These are phyloP conservation scores for Apostichopus japonicus DNA, from an alignment of 35 echinoderm and acorn worm genomes.

Conservation along the genomic window DNA sequence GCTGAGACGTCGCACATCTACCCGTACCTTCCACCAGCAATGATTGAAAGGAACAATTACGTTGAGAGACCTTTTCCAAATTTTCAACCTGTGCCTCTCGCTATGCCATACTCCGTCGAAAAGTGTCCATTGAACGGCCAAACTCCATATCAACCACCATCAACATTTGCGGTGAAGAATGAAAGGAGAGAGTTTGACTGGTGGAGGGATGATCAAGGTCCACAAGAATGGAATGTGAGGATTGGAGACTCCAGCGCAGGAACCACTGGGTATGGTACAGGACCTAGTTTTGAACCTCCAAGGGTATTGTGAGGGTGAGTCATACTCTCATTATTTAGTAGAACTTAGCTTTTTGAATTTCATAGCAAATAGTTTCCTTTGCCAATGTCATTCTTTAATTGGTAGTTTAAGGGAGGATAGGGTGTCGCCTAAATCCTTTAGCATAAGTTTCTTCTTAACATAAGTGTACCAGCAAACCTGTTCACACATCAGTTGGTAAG, in stretches of 20 bases:
- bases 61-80: neutral
- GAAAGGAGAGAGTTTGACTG: neutral
- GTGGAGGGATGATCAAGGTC: neutral
- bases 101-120: neutral
- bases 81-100: neutral
- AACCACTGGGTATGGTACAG: neutral
- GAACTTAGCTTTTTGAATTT: no score
- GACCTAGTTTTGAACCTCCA: neutral
- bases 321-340: neutral
- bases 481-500: no score
- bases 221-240: neutral
- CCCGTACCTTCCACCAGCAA: neutral
- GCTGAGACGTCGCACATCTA: neutral
- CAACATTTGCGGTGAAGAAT: neutral
- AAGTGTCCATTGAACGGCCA: neutral
- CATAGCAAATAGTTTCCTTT: no score
- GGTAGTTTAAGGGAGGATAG: no score
- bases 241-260: neutral
- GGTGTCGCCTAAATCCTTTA: no score
- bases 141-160: neutral
- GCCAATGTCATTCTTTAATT: no score
- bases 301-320: constrained; percentile 6
- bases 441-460: no score
- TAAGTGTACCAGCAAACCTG: no score
- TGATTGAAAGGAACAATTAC: neutral